Conservation (phyloP, 2,888 invertebrate species). For the Rhimphoctona megacephalus region DNA sequence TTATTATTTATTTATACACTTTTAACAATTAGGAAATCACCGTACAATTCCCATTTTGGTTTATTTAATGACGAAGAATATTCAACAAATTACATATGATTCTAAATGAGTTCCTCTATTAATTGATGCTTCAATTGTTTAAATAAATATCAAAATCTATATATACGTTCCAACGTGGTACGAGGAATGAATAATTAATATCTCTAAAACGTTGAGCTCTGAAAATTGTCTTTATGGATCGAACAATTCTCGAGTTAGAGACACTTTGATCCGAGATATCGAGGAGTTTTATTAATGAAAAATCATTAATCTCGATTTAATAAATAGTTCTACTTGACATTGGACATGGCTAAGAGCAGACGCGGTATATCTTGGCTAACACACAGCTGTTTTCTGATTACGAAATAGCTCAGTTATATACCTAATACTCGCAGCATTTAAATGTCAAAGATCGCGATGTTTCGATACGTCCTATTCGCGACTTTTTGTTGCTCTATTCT, state of each 20-base stretch:
- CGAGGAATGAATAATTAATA: background rate
- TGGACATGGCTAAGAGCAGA: conserved; percentile 47
- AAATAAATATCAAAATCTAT: background rate
- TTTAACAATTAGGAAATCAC: too few relatives aligned
- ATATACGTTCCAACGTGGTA: background rate
- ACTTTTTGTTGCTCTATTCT: conserved; percentile 35
- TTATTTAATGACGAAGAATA: too few relatives aligned
- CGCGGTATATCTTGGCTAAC: conserved; percentile 36
- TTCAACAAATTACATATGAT: too few relatives aligned
- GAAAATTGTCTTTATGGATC: background rate
- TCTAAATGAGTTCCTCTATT: too few relatives aligned
- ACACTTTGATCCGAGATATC: conserved; percentile 29
- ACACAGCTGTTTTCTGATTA: conserved; percentile 88
- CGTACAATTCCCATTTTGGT: too few relatives aligned
- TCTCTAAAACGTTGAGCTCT: background rate
- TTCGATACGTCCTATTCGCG: conserved; percentile 31
- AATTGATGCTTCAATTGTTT: background rate
- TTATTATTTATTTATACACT: too few relatives aligned
- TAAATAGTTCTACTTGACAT: conserved; percentile 50
- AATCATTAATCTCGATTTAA: conserved; percentile 39
- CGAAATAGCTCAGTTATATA: conserved; percentile 85
- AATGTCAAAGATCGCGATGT: conserved; percentile 43
- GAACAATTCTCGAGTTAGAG: background rate
- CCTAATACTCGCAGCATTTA: conserved; percentile 32
- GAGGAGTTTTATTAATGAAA: conserved; percentile 40